These are phyloP conservation scores for Spisula solida DNA, from an alignment of 2,888 invertebrate species.

Conservation along the genomic window DNA sequence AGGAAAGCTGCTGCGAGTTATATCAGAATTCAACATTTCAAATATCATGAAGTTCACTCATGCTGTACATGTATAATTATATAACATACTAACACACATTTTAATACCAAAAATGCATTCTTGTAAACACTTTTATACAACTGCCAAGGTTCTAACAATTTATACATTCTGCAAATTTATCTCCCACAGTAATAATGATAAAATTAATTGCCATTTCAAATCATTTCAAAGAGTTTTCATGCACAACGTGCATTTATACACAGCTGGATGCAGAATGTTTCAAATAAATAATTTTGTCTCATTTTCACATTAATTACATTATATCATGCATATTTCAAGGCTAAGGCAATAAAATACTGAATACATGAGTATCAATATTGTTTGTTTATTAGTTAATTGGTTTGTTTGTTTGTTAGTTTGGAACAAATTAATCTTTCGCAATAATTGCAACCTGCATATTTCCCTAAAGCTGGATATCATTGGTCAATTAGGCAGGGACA, in stretches of 20 bases:
- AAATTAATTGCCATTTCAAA: constrained; percentile 14
- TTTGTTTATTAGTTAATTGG: too few relatives aligned
- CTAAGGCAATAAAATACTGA: not conserved
- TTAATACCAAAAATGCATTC: not conserved
- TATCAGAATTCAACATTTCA: not conserved
- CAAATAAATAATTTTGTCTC: constrained; percentile 16
- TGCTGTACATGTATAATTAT: not conserved
- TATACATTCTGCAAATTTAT: not conserved
- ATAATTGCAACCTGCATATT: too few relatives aligned
- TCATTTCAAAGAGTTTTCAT: constrained; percentile 11
- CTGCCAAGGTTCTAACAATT: not conserved
- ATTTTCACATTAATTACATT: not conserved
- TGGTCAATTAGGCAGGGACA: too few relatives aligned
- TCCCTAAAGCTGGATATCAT: too few relatives aligned
- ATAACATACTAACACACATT: not conserved
- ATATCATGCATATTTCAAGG: constrained; percentile 6
- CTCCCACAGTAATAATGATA: not conserved
- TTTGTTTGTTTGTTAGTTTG: not conserved
- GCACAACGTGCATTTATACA: not conserved
- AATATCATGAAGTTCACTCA: not conserved
- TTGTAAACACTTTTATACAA: not conserved
- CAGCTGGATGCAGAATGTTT: not conserved
- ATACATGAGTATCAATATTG: not conserved
- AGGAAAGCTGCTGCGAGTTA: not conserved
- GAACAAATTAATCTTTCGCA: too few relatives aligned